phyloP scores from a whole-genome alignment of 23 tunicate species.

The Aplidium turbinatum region DNA sequence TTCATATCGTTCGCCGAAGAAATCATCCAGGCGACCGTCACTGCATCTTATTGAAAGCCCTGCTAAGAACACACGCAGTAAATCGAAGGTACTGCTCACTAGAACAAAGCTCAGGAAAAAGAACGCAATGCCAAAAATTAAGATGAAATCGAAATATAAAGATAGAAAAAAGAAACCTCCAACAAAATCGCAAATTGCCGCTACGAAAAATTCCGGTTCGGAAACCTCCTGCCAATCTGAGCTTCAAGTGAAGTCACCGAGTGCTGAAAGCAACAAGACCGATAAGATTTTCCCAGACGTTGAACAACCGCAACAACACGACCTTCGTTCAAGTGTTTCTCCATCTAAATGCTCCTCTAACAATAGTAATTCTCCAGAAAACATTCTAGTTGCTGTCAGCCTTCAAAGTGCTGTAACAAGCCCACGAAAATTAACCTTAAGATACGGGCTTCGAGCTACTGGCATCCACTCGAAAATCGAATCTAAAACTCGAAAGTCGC shows the following conservation, averaged over 20 bases:
- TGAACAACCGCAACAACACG: too few relatives aligned
- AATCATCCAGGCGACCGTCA: too few relatives aligned
- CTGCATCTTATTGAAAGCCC: conserved; percentile 21
- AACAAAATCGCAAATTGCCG: conserved; percentile 4
- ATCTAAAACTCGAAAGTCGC: too few relatives aligned
- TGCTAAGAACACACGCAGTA: conserved; percentile 28
- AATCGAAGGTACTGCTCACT: not conserved
- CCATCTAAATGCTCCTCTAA: not conserved
- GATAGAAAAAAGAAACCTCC: conserved; percentile 6
- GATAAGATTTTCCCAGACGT: too few relatives aligned
- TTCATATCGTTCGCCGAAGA: too few relatives aligned
- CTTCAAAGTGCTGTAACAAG: conserved; percentile 3
- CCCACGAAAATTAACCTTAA: conserved; percentile 38
- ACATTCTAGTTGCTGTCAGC: conserved; percentile 21
- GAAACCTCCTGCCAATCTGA: too few relatives aligned
- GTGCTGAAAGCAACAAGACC: too few relatives aligned
- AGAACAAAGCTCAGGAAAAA: not conserved
- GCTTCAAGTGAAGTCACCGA: too few relatives aligned
- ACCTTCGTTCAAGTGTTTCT: too few relatives aligned
- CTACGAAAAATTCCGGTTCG: too few relatives aligned
- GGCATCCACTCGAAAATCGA: too few relatives aligned
- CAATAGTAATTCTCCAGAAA: conserved; percentile 6
- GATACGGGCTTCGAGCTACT: conserved; percentile 38
- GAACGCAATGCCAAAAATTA: conserved; percentile 17
- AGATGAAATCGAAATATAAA: not conserved